A percentile compares a stretch with the other conserved stretches of the same genome.
Evolutionary conservation across 2,888 invertebrate species (phyloP).

Genomic region (Lepidochrysops patricia): DNA sequence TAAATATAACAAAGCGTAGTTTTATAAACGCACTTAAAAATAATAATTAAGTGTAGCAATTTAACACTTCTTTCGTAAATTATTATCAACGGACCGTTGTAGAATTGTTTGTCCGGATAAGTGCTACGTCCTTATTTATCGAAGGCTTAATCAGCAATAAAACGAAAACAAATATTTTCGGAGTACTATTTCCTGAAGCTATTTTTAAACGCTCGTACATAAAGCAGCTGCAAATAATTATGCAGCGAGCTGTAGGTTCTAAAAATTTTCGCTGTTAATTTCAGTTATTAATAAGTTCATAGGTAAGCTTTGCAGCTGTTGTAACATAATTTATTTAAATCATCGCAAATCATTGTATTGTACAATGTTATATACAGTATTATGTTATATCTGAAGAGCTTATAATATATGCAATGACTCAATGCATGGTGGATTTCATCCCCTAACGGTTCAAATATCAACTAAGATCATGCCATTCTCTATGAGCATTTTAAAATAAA

Average conservation of each 20-base stretch:
- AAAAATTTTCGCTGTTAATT: background rate
- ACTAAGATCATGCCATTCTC: too few relatives aligned
- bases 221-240: background rate
- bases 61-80: background rate
- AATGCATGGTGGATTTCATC: too few relatives aligned
- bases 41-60: background rate
- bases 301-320: background rate
- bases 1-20: too few relatives aligned
- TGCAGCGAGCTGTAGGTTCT: background rate
- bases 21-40: too few relatives aligned
- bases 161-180: background rate
- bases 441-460: too few relatives aligned
- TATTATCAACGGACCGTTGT: background rate
- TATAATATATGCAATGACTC: too few relatives aligned
- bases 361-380: too few relatives aligned
- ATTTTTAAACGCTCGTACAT: conserved; percentile 23
- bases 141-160: conserved; percentile 22
- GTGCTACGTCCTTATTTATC: conserved; percentile 31
- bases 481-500: too few relatives aligned
- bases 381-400: too few relatives aligned
- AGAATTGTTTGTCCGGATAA: conserved; percentile 18
- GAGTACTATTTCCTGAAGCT: conserved; percentile 27
- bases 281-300: background rate
- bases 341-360: background rate
- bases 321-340: background rate